Percentiles rank a stretch among this genome's conserved stretches.
Evolutionary conservation across 1,140 invertebrate genomes (phyloP).

Genomic region (Samia ricini): DNA sequence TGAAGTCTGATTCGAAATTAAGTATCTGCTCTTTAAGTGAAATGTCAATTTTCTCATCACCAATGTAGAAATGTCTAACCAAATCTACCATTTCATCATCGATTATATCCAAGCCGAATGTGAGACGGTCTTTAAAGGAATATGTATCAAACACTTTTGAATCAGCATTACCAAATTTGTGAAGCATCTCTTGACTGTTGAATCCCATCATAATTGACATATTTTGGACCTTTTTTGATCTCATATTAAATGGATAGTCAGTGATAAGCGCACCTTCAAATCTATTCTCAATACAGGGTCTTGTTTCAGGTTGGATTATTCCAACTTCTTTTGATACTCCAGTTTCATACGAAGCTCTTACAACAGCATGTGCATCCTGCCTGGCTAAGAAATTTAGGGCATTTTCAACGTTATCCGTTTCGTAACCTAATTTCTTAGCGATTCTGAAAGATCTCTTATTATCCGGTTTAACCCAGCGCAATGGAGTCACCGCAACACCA

Average conservation of each 20-base stretch:
- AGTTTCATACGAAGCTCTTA: not conserved
- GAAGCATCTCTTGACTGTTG: conserved; percentile 24
- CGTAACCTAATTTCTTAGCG: conserved; percentile 24
- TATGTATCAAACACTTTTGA: conserved; percentile 13
- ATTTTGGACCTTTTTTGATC: conserved; percentile 16
- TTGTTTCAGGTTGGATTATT: not conserved
- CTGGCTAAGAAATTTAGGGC: conserved; percentile 24
- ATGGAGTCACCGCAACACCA: conserved; percentile 4
- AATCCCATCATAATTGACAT: conserved; percentile 28
- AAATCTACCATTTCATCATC: conserved; percentile 18
- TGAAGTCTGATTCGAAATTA: conserved; percentile 29
- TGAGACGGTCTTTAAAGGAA: conserved; percentile 3
- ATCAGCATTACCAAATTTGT: conserved; percentile 6
- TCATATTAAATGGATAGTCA: conserved; percentile 22
- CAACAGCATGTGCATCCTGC: conserved; percentile 11
- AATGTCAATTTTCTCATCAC: conserved; percentile 22
- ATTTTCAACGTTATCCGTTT: conserved; percentile 21
- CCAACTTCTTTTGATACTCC: not conserved
- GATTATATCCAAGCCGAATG: conserved; percentile 18
- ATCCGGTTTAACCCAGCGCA: conserved; percentile 12
- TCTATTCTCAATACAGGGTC: conserved; percentile 29
- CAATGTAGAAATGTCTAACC: conserved; percentile 32
- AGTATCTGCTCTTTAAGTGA: conserved; percentile 9
- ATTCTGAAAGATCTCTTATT: conserved; percentile 19
- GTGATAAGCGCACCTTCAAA: conserved; percentile 27